Evolutionary conservation across 2,888 invertebrate genomes (phyloP), one percentile per base, ranked within the genome.

Genomic region (Baccha elongata): DNA sequence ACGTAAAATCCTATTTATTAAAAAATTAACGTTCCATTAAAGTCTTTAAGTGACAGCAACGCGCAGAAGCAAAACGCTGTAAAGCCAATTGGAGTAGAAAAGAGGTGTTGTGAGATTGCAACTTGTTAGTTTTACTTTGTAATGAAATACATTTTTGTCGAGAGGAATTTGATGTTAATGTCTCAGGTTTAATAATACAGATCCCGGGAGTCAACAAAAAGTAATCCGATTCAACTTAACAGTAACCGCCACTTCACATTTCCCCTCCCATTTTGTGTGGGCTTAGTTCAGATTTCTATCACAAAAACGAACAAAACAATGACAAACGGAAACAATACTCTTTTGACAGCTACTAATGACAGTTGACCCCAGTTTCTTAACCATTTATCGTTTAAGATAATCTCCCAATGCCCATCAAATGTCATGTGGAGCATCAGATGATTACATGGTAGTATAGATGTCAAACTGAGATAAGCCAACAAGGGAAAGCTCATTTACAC

Each of bases 11-110:
- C 60, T 71, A 76, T 72, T 76, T 76, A 83, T 72, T 72, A 76
- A 72, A 83, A 81, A 83, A 76, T 76, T 83, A 83, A 65, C 72
- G 76, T 76, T 83, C 81, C 65, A 83, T 83, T 81, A 67, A 76
- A 67, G 72, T 68, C 67, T 26, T 65, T 46, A 76, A 71, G 37
- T 72, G 81, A 83, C 81, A 76, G 76, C 42, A 52, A 58, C 44
- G 68, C 21, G 62, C 53, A 68, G 26, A 48, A 52, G 64, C 46
- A 65, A n/a, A 21, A 29, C 44, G 40, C 26, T 42, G 17, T 8
- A 55, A 29, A 40, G 40, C 37, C 44, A 21, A 53, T 46, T 21
- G 32, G 19, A 35, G 10, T 21, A 44, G 11, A 21, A 65, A 53
- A 10, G 21, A 32, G 13, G 23, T 35, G 19, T 71, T 35, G 26